Percentiles rank a stretch among this genome's conserved stretches.
Conservation (phyloP, 2,888 invertebrate species). For the Glyphotaelius pellucidus region DNA sequence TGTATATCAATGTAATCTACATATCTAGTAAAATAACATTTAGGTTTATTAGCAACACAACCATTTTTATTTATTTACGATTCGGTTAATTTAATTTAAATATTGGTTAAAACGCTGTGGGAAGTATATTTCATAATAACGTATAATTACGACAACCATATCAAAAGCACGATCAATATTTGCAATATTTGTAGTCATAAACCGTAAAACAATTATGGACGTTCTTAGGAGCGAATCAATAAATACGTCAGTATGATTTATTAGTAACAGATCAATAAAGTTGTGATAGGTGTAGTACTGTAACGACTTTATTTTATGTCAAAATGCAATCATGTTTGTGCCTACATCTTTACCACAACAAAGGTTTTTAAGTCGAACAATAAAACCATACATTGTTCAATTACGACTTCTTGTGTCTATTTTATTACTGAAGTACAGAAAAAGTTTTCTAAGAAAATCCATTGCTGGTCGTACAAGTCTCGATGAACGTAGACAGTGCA, state of each 20-base stretch:
- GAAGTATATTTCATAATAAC: not conserved
- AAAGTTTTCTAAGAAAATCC: not conserved
- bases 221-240: not conserved
- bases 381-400: not conserved
- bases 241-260: not conserved
- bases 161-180: not conserved
- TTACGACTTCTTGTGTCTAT: too few species aligned
- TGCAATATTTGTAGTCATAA: not conserved
- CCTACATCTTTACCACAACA: not conserved
- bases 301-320: not conserved
- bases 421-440: not conserved
- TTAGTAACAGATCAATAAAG: not conserved
- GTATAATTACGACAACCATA: not conserved
- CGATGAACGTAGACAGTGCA: not conserved
- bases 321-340: not conserved
- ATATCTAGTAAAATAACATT: too few species aligned
- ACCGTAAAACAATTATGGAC: not conserved
- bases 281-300: not conserved
- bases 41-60: not conserved
- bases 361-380: not conserved
- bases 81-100: not conserved
- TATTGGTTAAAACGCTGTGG: not conserved
- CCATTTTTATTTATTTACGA: not conserved
- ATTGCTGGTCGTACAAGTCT: not conserved
- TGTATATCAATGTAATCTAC: too few species aligned